These are phyloP conservation scores for Phalacrocorax carbo DNA, from an alignment of 2,113 vertebrate genomes.

Conservation along the genomic window DNA sequence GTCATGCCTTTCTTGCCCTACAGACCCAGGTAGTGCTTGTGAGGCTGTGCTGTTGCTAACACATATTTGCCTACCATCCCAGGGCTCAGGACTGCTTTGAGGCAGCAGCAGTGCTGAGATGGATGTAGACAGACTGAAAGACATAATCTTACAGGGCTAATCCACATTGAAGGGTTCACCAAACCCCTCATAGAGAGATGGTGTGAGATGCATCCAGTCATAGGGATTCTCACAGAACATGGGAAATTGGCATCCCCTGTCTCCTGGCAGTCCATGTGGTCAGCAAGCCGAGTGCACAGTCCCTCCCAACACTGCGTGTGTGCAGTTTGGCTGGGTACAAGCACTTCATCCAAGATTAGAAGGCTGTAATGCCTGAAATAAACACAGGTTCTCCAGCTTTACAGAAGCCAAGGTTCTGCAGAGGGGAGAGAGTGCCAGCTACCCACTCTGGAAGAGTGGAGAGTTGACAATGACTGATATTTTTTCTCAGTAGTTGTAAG, in stretches of 20 bases:
- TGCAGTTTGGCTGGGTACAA: not conserved
- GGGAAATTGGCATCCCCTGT: not conserved
- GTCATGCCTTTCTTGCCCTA: not conserved
- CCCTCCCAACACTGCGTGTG: not conserved
- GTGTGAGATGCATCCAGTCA: not conserved
- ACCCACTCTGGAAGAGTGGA: not conserved
- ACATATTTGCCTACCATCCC: not conserved
- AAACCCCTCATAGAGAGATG: not conserved
- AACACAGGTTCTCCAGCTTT: not conserved
- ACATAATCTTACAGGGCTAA: not conserved
- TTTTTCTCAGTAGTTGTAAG: not conserved
- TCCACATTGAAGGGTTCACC: not conserved
- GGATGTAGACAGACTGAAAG: not conserved
- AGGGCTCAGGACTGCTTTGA: not conserved
- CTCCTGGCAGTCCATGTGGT: not conserved
- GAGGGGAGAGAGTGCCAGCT: not conserved
- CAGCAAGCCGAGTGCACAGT: not conserved
- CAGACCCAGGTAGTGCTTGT: not conserved
- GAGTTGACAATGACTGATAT: not conserved
- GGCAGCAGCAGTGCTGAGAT: not conserved
- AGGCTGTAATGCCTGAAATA: not conserved
- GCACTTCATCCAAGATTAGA: not conserved
- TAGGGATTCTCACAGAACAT: not conserved
- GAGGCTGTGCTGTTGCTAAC: not conserved
- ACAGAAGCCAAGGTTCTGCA: not conserved